These are phyloP conservation scores for Harlomillsia oculata DNA, from an alignment of 1,140 invertebrate species.

Conservation along the genomic window DNA sequence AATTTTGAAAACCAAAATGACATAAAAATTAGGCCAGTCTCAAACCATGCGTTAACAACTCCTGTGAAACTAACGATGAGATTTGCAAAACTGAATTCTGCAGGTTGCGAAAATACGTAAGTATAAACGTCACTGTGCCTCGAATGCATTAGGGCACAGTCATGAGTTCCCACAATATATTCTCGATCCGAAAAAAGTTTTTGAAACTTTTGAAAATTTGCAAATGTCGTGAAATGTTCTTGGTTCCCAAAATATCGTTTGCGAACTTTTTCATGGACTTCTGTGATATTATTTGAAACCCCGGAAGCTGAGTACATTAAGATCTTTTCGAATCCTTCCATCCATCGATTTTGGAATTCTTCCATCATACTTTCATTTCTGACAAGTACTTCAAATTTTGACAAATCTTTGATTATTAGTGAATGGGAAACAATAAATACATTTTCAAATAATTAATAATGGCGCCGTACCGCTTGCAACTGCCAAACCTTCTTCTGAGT, in stretches of 20 bases:
- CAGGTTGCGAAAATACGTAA: constrained; percentile 11
- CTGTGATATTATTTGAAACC: too few relatives aligned
- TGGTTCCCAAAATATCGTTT: constrained; percentile 16
- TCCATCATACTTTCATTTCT: background rate
- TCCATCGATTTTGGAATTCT: background rate
- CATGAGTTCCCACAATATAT: constrained; percentile 11
- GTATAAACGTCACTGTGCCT: constrained; percentile 17
- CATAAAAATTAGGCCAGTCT: background rate
- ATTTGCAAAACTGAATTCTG: constrained; percentile 3
- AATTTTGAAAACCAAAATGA: background rate
- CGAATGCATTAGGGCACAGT: constrained; percentile 16
- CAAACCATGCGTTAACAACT: background rate
- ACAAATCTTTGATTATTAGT: too few relatives aligned
- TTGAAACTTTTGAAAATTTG: constrained; percentile 19
- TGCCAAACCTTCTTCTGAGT: constrained; percentile 1
- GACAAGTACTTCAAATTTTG: background rate
- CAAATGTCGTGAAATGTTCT: background rate
- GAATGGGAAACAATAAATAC: too few relatives aligned
- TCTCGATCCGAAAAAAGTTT: constrained; percentile 22
- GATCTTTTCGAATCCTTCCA: background rate
- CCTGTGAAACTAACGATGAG: background rate
- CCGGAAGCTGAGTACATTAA: constrained; percentile 12
- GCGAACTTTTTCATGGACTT: constrained; percentile 3
- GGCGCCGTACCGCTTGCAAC: background rate
- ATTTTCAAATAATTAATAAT: too few relatives aligned